phyloP scores from a whole-genome alignment of 2,888 invertebrate species.

The Pseudanteris insignis region DNA sequence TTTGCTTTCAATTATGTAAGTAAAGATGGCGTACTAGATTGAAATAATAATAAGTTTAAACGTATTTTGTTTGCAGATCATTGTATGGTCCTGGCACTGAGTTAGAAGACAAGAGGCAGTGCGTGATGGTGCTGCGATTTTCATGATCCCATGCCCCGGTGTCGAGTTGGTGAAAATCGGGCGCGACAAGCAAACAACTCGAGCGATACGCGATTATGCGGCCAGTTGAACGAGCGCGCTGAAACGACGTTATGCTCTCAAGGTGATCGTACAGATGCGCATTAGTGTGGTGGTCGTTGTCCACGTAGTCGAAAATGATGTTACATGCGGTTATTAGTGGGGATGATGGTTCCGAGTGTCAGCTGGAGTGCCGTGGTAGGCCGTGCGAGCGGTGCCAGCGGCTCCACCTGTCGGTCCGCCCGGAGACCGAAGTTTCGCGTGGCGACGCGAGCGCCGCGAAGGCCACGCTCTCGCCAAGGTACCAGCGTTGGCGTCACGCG shows the following conservation, averaged over 20 bases:
- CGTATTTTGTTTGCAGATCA: too few species aligned
- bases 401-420: slow-evolving; percentile 16
- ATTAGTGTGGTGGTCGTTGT: slow-evolving; percentile 7
- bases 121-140: neutral
- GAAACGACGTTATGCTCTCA: neutral
- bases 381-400: slow-evolving; percentile 27
- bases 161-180: too few species aligned
- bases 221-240: neutral
- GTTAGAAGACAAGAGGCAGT: neutral
- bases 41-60: too few species aligned
- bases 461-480: neutral
- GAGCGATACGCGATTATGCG: too few species aligned
- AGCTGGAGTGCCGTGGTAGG: slow-evolving; percentile 18
- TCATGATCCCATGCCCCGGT: too few species aligned
- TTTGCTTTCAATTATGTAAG: too few species aligned
- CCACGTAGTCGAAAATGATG: slow-evolving; percentile 11
- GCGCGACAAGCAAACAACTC: too few species aligned
- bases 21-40: too few species aligned
- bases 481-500: slow-evolving; percentile 7
- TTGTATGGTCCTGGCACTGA: too few species aligned
- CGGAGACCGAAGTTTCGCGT: neutral
- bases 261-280: neutral
- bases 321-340: too few species aligned
- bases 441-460: neutral
- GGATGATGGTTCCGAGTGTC: slow-evolving; percentile 14